A percentile compares a stretch with the other conserved stretches of the same genome.
Conservation (phyloP, 1,140 invertebrate genomes). For the Penaeus chinensis region DNA sequence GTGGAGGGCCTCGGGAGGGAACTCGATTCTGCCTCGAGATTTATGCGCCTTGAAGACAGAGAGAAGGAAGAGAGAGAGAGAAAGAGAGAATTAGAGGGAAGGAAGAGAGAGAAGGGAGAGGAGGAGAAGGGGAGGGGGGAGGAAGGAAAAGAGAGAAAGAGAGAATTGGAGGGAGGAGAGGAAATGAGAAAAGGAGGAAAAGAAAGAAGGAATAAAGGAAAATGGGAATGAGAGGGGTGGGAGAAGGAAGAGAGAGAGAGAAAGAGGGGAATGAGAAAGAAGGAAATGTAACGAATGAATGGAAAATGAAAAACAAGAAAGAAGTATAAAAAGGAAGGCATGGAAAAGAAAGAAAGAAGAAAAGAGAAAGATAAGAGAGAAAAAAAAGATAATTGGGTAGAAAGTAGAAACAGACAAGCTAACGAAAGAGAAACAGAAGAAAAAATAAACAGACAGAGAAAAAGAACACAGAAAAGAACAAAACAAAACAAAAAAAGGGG, state of each 20-base stretch:
- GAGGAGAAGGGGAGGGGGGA: not conserved
- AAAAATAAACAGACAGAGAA: not conserved
- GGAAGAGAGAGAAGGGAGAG: no score
- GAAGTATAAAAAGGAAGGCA: not conserved
- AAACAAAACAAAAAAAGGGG: not conserved
- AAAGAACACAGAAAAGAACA: not conserved
- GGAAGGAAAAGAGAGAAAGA: not conserved
- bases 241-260: not conserved
- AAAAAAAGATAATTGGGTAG: not conserved
- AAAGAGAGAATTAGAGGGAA: no score
- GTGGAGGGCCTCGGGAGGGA: no score
- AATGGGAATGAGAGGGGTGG: not conserved
- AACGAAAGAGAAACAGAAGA: not conserved
- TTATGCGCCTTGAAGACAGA: no score
- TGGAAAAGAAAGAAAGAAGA: not conserved
- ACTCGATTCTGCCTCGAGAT: no score
- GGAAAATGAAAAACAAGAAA: not conserved
- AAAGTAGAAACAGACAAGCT: not conserved
- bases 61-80: no score
- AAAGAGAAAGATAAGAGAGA: not conserved
- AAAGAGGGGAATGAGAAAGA: not conserved
- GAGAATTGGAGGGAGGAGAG: not conserved
- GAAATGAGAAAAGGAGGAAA: not conserved
- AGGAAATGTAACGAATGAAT: not conserved
- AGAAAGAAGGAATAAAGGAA: not conserved